phyloP scores from a whole-genome alignment of 2,113 vertebrate species.

The Amblyopsis rosae region DNA sequence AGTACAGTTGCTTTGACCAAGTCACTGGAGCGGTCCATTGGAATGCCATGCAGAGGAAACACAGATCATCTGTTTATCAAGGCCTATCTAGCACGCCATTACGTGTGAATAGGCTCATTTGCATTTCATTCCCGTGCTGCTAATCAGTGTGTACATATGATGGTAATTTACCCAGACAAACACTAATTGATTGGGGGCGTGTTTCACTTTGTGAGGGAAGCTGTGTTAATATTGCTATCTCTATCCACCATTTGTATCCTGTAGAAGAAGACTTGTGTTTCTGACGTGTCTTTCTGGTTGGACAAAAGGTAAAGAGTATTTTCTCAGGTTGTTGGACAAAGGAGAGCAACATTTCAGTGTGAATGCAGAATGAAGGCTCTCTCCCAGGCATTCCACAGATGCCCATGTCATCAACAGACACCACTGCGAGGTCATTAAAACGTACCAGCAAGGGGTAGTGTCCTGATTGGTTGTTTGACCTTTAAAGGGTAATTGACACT shows the following conservation, averaged over 20 bases:
- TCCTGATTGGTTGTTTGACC: conserved; percentile 75
- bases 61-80: conserved; percentile 14
- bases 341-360: conserved; percentile 21
- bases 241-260: neutral
- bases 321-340: neutral
- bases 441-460: conserved; percentile 54
- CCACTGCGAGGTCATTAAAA: conserved; percentile 67
- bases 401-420: conserved; percentile 42
- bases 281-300: neutral
- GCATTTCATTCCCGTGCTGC: conserved; percentile 39
- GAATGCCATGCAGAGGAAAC: conserved; percentile 13
- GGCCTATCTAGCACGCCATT: conserved; percentile 27
- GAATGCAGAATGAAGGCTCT: conserved; percentile 40
- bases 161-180: conserved; percentile 37
- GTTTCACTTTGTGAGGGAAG: neutral
- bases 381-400: conserved; percentile 32
- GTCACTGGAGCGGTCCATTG: conserved; percentile 6
- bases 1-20: conserved; percentile 30
- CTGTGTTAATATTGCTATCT: neutral
- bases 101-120: conserved; percentile 36
- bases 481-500: conserved; percentile 80
- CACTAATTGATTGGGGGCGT: neutral
- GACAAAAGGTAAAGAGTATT: neutral
- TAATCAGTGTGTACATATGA: conserved; percentile 6
- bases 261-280: neutral